Percentiles rank a stretch among this genome's conserved stretches.
phyloP scores from a whole-genome alignment of 2,888 invertebrate species.

The Alitta virens region DNA sequence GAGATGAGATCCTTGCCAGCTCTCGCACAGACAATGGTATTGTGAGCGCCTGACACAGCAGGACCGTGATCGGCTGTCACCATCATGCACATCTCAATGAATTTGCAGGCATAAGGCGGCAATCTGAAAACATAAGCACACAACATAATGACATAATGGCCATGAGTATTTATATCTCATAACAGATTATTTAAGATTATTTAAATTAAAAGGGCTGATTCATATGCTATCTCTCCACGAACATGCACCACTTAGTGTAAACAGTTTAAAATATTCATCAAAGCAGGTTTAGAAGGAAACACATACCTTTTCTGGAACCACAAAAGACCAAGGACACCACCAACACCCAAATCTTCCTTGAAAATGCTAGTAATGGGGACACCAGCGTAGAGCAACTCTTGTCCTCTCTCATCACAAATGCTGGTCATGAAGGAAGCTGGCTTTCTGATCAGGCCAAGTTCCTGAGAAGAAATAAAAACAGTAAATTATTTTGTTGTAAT shows the following conservation, averaged over 20 bases:
- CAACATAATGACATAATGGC: too few species aligned
- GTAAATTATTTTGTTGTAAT: too few species aligned
- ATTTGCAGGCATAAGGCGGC: slow-evolving; percentile 90
- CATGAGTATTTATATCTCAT: too few species aligned
- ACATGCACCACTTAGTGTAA: too few species aligned
- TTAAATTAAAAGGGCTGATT: too few species aligned
- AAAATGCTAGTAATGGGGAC: slow-evolving; percentile 79
- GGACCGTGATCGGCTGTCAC: slow-evolving; percentile 96
- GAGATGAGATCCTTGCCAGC: slow-evolving; percentile 97
- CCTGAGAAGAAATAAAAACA: too few species aligned
- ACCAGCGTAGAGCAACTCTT: slow-evolving; percentile 94
- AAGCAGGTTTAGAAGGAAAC: too few species aligned
- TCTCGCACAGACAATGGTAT: slow-evolving; percentile 95
- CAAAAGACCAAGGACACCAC: slow-evolving; percentile 91
- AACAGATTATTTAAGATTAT: too few species aligned
- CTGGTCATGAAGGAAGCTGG: slow-evolving; percentile 99
- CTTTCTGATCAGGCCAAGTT: slow-evolving; percentile 94
- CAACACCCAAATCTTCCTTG: slow-evolving; percentile 93
- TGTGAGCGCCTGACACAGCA: slow-evolving; percentile 97
- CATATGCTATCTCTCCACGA: too few species aligned
- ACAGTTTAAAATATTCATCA: too few species aligned
- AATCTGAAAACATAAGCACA: slow-evolving; percentile 63
- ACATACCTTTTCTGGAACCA: slow-evolving; percentile 86
- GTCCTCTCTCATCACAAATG: slow-evolving; percentile 98
- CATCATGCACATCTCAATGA: slow-evolving; percentile 98